Base-by-base conservation (phyloP, 92 coral and sea anemone species). In the Parazoanthus darwini region DNA sequence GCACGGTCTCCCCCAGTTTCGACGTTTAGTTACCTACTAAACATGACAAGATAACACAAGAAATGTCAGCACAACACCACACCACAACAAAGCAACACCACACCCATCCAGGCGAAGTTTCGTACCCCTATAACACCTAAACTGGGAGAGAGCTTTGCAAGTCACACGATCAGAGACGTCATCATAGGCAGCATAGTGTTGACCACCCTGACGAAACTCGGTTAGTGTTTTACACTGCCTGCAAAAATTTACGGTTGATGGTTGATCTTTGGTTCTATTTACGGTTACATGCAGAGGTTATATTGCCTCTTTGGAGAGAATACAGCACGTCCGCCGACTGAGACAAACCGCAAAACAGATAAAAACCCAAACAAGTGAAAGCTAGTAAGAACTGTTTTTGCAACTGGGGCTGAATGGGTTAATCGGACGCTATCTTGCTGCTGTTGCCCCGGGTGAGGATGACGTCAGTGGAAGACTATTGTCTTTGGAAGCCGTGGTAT, bases 401-500 rank as follows among this genome's bases (percentile, higher is more conserved):
- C 59, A 14, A 3, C 14, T 54, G 59, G 59, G 59, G 59, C 77
- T 25, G 43, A 33, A 36, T 11, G 20, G 43, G 77, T 29, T 8
- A 15, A 1, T 3, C 77, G 20, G 10, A 16, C 26, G 79, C 65
- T 84, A 84, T 70, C 87, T 44, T 8, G 87, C 79, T 71, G 79
- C 78, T 6, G 87, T 42, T 71, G 87, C 6, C 65, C 78, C 66
- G 6, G 44, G 46, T 20, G 87, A 39, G 16, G 20, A 33, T 70
- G 78, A 71, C 67, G 87, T 71, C 87, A 71, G 33, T 14, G 87
- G 78, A 9, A 42, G 75, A 22, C 16, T n/a, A 82, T 48, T 82
- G 54, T 66, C 77, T 66, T 82, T 82, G 51, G 86, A 82, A 67
- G 54, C 37, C 23, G 33, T 38, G 15, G 87, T 70, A 35, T 72